Evolutionary conservation across 2,888 invertebrate species (phyloP), one percentile per base, ranked within the genome.

Genomic region (Cordilura impudica): DNA sequence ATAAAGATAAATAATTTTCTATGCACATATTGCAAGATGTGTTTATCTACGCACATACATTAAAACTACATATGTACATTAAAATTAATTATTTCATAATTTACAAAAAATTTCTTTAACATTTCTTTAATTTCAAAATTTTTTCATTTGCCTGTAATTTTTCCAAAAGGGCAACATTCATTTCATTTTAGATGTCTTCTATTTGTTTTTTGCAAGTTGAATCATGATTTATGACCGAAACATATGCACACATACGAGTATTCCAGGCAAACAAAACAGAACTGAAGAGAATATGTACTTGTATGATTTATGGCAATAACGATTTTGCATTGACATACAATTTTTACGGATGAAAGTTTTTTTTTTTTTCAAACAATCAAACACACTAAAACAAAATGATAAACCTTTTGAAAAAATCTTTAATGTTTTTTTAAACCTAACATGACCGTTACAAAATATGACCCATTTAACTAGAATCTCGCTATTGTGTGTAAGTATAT

Each of bases 321-420:
- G 75, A 65, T 66, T 78, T 78, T 79, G 71, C 75, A 79, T 79
- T 79, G 79, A 79, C 79, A 79, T 75, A 66, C 45, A 53, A 75
- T 29, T 61, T 70, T 79, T 79, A 16, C 58, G 19, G 10, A 66
- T 23, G 31, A 60, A 51, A 35, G 39, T 29, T 39, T 6, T 51
- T 12, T 19, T 65, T 39, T 19, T 21, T 53, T 21, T 4, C 7
- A 21, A 26, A 14, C 14, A 39, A 14, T n/a, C 51, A 49, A 63
- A 45, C 35, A 47, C 2, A 4, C 18, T 14, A 19, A 16, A 49
- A 18, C 31, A 56, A 53, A 23, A 12, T 47, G 70, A 69, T 26
- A 69, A 63, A 56, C 54, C 35, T 54, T 43, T 19, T 26, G 8
- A n/a, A 49, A 54, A 66, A 63, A 19, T 10, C 10, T 10, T 21